A percentile compares a stretch with the other conserved stretches of the same genome.
phyloP scores from a whole-genome alignment of 92 coral and sea anemone species.

The Zoanthus solanderi region DNA sequence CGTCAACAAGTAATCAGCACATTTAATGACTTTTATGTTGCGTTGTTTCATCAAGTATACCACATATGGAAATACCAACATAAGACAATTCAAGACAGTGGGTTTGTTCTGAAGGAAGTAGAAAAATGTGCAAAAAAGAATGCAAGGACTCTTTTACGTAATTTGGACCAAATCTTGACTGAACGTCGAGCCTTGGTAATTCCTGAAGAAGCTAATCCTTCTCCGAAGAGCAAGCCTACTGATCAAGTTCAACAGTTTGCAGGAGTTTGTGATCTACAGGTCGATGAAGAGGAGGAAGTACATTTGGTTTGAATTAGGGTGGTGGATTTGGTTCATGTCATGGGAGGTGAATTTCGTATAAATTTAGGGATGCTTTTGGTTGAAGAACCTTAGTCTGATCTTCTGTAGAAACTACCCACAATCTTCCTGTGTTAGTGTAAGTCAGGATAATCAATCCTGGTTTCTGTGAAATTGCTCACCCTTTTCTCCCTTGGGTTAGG shows the following conservation, averaged over 20 bases:
- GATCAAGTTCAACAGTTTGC: slow-evolving; percentile 85
- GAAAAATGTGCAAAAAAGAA: slow-evolving; percentile 87
- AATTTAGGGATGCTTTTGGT: neutral
- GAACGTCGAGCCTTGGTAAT: slow-evolving; percentile 80
- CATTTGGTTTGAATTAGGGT: slow-evolving; percentile 73
- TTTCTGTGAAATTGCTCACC: no score
- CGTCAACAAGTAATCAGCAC: slow-evolving; percentile 79
- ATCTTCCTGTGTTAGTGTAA: no score
- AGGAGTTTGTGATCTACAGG: slow-evolving; percentile 90
- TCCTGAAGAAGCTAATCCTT: slow-evolving; percentile 76
- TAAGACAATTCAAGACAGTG: slow-evolving; percentile 96
- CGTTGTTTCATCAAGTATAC: slow-evolving; percentile 81
- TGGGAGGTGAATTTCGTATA: neutral
- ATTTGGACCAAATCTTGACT: slow-evolving; percentile 74
- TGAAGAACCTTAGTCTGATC: neutral
- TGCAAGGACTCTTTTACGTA: slow-evolving; percentile 72
- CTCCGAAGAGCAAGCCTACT: slow-evolving; percentile 69
- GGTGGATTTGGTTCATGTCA: neutral
- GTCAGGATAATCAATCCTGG: neutral
- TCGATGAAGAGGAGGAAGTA: slow-evolving; percentile 93
- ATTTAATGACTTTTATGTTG: slow-evolving; percentile 89
- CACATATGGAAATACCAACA: slow-evolving; percentile 96
- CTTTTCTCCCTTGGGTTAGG: no score
- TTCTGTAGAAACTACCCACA: no score
- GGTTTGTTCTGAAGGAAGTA: slow-evolving; percentile 93